Conservation (phyloP, 2,888 invertebrate genomes). For the Piscicola geometra region DNA sequence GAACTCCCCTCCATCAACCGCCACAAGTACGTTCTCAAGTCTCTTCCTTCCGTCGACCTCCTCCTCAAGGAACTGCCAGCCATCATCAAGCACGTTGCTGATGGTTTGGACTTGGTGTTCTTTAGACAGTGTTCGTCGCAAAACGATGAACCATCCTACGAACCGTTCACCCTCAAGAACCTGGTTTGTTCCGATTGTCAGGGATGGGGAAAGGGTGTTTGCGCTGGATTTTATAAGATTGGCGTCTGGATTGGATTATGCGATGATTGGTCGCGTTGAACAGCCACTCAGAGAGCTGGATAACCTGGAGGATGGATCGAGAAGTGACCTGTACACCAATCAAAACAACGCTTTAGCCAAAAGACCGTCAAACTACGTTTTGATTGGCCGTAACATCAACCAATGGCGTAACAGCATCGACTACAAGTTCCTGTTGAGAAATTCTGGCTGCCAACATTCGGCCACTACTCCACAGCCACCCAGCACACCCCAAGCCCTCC, state of each 20-base stretch:
- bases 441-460: background rate
- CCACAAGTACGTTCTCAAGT: slow-evolving; percentile 44
- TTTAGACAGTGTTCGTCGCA: slow-evolving; percentile 32
- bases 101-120: slow-evolving; percentile 43
- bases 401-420: slow-evolving; percentile 63
- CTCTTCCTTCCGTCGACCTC: slow-evolving; percentile 56
- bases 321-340: background rate
- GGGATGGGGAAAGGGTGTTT: no score
- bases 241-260: background rate
- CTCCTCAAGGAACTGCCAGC: slow-evolving; percentile 59
- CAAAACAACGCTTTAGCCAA: slow-evolving; percentile 45
- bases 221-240: no score
- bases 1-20: slow-evolving; percentile 35
- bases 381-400: slow-evolving; percentile 64
- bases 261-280: background rate
- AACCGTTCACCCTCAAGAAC: slow-evolving; percentile 30
- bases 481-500: background rate
- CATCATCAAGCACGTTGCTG: slow-evolving; percentile 54
- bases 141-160: slow-evolving; percentile 33
- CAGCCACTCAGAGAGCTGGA: slow-evolving; percentile 11
- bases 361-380: slow-evolving; percentile 56
- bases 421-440: background rate
- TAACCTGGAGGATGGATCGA: slow-evolving; percentile 20
- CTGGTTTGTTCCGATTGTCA: no score
- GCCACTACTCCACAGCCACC: background rate